These are phyloP conservation scores for Teleopsis dalmanni DNA, from an alignment of 1,140 invertebrate genomes.

Conservation along the genomic window DNA sequence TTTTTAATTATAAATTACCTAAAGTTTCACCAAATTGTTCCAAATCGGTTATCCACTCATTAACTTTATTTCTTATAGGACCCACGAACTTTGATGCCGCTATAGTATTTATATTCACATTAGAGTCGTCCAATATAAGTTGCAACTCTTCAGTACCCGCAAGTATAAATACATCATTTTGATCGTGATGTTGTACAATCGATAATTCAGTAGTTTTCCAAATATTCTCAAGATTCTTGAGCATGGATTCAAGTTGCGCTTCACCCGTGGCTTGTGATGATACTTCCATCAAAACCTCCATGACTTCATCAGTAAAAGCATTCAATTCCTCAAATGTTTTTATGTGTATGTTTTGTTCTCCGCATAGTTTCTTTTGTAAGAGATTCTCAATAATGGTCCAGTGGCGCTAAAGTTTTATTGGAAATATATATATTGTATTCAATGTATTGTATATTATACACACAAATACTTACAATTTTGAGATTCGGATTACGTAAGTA, in stretches of 20 bases:
- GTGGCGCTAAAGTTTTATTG: conserved; percentile 59
- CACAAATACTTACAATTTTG: conserved; percentile 26
- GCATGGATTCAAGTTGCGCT: conserved; percentile 64
- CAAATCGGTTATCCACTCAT: conserved; percentile 68
- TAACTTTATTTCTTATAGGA: conserved; percentile 69
- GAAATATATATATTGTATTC: no score
- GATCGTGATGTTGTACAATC: conserved; percentile 67
- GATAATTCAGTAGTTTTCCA: conserved; percentile 75
- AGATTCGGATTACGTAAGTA: conserved; percentile 37
- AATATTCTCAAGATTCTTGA: conserved; percentile 74
- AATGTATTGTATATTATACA: neutral
- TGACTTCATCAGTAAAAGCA: conserved; percentile 55
- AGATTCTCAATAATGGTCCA: conserved; percentile 74
- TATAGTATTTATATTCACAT: conserved; percentile 78
- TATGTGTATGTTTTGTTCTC: conserved; percentile 60
- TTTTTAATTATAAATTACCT: conserved; percentile 51
- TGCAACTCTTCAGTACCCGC: conserved; percentile 79
- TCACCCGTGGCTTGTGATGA: conserved; percentile 79
- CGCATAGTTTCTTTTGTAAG: conserved; percentile 61
- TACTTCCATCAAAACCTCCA: conserved; percentile 70
- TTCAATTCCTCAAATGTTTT: conserved; percentile 60
- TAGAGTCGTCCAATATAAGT: conserved; percentile 71
- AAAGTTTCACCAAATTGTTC: conserved; percentile 66
- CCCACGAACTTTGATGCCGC: conserved; percentile 73
- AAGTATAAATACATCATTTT: conserved; percentile 73